Evolutionary conservation across 2,888 invertebrate genomes (phyloP).

Genomic region (Mylabris sibirica): DNA sequence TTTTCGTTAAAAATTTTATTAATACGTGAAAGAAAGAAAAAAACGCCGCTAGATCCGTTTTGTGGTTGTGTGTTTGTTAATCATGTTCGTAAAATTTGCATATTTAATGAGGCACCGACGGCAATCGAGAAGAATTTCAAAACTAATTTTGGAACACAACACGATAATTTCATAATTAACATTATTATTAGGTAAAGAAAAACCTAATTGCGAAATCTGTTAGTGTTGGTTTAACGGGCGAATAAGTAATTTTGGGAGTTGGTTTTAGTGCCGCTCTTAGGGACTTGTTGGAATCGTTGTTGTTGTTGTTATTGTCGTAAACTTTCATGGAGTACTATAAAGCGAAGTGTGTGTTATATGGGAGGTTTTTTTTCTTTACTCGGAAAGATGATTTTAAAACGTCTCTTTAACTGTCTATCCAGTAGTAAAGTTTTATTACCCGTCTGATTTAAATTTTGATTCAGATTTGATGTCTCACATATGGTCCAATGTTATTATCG

Average conservation of each 20-base stretch:
- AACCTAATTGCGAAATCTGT: background rate
- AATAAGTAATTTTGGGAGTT: slow-evolving; percentile 44
- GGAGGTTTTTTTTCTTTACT: slow-evolving; percentile 41
- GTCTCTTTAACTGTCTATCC: slow-evolving; percentile 50
- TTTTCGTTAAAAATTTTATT: background rate
- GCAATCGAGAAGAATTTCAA: background rate
- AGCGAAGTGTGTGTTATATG: slow-evolving; percentile 54
- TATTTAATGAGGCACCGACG: background rate
- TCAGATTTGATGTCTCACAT: slow-evolving; percentile 38
- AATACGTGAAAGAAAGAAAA: background rate
- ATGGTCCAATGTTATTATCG: slow-evolving; percentile 24
- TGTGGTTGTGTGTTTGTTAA: background rate
- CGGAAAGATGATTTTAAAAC: slow-evolving; percentile 51
- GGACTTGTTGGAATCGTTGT: slow-evolving; percentile 55
- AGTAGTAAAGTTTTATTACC: slow-evolving; percentile 46
- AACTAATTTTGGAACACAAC: background rate
- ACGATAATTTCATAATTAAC: background rate
- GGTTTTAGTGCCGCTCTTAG: slow-evolving; percentile 52
- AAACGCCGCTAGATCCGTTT: background rate
- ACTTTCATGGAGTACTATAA: slow-evolving; percentile 59
- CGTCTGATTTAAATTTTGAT: slow-evolving; percentile 46
- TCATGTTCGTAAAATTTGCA: background rate
- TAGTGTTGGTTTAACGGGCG: slow-evolving; percentile 36
- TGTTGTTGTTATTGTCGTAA: slow-evolving; percentile 53
- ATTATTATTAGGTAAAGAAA: background rate